phyloP scores from a whole-genome alignment of 23 tunicate species.

The Aplidium turbinatum region DNA sequence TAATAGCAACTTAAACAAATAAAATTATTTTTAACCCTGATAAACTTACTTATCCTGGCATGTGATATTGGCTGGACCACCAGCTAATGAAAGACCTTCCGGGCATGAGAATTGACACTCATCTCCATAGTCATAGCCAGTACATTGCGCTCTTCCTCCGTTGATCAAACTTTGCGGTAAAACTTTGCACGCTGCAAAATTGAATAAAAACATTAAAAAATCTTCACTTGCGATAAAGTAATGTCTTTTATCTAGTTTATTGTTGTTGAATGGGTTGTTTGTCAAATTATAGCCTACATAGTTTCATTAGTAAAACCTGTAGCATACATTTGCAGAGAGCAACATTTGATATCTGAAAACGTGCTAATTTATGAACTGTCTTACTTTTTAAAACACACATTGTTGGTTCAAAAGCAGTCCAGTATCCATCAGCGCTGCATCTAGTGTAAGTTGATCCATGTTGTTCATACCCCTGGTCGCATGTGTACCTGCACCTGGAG shows the following conservation, averaged over 20 bases:
- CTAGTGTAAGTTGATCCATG: conserved; percentile 52
- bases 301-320: too few relatives aligned
- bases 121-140: conserved; percentile 56
- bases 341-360: too few relatives aligned
- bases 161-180: conserved; percentile 50
- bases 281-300: too few relatives aligned
- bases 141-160: conserved; percentile 49
- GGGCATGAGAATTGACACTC: conserved; percentile 62
- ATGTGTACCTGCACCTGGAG: conserved; percentile 48
- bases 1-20: not conserved
- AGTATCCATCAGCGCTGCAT: conserved; percentile 42
- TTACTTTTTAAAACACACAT: conserved; percentile 56
- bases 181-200: conserved; percentile 45
- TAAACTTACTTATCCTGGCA: conserved; percentile 59
- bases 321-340: too few relatives aligned
- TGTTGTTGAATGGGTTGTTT: too few relatives aligned
- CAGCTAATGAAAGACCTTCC: conserved; percentile 41
- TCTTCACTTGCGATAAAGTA: not conserved
- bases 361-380: too few relatives aligned
- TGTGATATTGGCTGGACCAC: conserved; percentile 56
- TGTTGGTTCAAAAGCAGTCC: conserved; percentile 56
- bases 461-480: conserved; percentile 45
- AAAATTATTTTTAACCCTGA: not conserved
- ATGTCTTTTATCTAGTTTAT: too few relatives aligned
- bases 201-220: not conserved